A percentile compares a stretch with the other conserved stretches of the same genome.
Conservation (phyloP, 2,888 invertebrate genomes). For the Meghimatium bilineatum region DNA sequence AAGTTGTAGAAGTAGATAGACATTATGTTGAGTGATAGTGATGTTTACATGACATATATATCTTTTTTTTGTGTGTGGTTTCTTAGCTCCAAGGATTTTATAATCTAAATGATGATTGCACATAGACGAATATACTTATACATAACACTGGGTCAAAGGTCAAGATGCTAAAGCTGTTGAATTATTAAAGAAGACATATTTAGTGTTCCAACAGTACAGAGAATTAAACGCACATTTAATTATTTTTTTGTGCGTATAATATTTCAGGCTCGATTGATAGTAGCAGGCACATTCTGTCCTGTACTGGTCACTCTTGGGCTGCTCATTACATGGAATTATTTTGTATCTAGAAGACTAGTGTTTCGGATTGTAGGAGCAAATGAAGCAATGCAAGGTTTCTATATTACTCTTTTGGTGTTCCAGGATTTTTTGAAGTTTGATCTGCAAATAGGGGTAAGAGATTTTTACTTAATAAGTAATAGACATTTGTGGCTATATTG, state of each 20-base stretch:
- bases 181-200: too few species aligned
- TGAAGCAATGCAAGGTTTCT: slow-evolving; percentile 62
- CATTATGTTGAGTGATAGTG: too few species aligned
- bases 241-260: neutral
- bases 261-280: slow-evolving; percentile 58
- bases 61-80: too few species aligned
- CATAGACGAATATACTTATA: too few species aligned
- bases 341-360: slow-evolving; percentile 67
- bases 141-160: too few species aligned
- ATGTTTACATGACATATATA: too few species aligned
- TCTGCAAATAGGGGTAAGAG: slow-evolving; percentile 69
- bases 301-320: slow-evolving; percentile 57
- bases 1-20: too few species aligned
- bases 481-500: neutral
- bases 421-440: slow-evolving; percentile 70
- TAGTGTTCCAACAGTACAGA: too few species aligned
- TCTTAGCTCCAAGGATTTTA: too few species aligned
- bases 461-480: neutral
- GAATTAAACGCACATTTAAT: neutral
- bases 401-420: slow-evolving; percentile 63
- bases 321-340: slow-evolving; percentile 59
- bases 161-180: too few species aligned
- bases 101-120: too few species aligned
- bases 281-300: slow-evolving; percentile 58
- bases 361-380: slow-evolving; percentile 73